Percentiles rank a stretch among this genome's conserved stretches.
These are phyloP conservation scores for Microctenopoma stevenorrisi DNA, from an alignment of 2,797 vertebrate genomes.

Conservation along the genomic window DNA sequence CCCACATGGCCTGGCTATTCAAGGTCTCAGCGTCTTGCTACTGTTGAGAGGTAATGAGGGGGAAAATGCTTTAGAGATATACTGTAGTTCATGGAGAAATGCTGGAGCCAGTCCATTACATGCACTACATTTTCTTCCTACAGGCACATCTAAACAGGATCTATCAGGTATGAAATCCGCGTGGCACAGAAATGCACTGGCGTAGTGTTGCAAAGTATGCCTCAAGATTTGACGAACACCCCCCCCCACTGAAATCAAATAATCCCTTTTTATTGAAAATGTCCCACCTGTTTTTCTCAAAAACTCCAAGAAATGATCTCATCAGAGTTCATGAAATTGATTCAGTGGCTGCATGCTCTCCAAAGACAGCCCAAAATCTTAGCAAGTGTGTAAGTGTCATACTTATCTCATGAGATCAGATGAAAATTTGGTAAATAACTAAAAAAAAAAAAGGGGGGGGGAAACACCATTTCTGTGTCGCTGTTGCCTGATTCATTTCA, in stretches of 20 bases:
- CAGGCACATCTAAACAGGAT: conserved; percentile 89
- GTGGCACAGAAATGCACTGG: conserved; percentile 80
- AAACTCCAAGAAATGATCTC: conserved; percentile 74
- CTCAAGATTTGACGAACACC: conserved; percentile 66
- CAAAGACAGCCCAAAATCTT: conserved; percentile 57
- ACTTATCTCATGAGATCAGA: conserved; percentile 57
- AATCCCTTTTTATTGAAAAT: conserved; percentile 64
- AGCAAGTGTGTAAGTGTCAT: conserved; percentile 32
- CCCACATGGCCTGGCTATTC: conserved; percentile 48
- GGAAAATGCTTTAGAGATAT: conserved; percentile 59
- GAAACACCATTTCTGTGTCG: conserved; percentile 77
- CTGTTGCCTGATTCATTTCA: conserved; percentile 72
- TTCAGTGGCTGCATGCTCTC: conserved; percentile 76
- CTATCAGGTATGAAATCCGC: conserved; percentile 88
- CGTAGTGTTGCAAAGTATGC: conserved; percentile 66
- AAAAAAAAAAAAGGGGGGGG: conserved; percentile 27
- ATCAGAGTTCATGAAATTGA: conserved; percentile 77
- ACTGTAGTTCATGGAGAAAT: conserved; percentile 62
- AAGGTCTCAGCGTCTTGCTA: conserved; percentile 56
- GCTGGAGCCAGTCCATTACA: conserved; percentile 76
- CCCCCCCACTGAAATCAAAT: conserved; percentile 70
- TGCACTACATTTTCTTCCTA: conserved; percentile 84
- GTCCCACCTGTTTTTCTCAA: conserved; percentile 73
- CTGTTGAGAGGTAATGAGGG: conserved; percentile 58
- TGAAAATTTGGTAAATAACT: conserved; percentile 50